Percentiles rank a stretch among this genome's conserved stretches.
These are phyloP conservation scores for Dolichallabes microphthalmus DNA, from an alignment of 2,113 vertebrate species.

Conservation along the genomic window DNA sequence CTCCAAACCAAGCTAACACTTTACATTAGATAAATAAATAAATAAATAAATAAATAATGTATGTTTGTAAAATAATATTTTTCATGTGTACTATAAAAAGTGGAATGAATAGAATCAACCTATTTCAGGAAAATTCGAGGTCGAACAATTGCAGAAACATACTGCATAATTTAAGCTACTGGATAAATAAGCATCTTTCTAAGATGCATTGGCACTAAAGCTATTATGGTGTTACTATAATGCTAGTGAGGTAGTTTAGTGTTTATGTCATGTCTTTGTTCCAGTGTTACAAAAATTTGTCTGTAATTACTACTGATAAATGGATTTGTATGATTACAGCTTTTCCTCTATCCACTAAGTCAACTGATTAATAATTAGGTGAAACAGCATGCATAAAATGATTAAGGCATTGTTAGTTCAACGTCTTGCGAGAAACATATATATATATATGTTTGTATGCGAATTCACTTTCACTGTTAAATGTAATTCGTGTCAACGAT, in stretches of 20 bases:
- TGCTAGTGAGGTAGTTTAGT: not conserved
- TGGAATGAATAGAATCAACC: not conserved
- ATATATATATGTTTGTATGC: not conserved
- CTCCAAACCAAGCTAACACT: conserved; percentile 55
- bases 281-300: not conserved
- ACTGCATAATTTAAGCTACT: not conserved
- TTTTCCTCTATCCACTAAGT: not conserved
- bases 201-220: not conserved
- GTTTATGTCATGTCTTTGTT: not conserved
- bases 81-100: not conserved
- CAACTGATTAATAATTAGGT: no score
- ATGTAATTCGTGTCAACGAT: not conserved
- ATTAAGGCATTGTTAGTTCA: not conserved
- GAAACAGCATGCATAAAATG: no score
- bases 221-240: not conserved
- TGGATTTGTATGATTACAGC: not conserved
- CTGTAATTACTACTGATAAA: not conserved
- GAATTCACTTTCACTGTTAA: not conserved
- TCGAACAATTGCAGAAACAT: not conserved
- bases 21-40: not conserved
- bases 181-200: not conserved
- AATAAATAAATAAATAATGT: not conserved
- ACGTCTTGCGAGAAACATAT: no score
- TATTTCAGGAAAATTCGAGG: not conserved
- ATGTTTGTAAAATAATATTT: not conserved